These are phyloP conservation scores for Chionis minor DNA, from an alignment of 2,113 vertebrate genomes.

Conservation along the genomic window DNA sequence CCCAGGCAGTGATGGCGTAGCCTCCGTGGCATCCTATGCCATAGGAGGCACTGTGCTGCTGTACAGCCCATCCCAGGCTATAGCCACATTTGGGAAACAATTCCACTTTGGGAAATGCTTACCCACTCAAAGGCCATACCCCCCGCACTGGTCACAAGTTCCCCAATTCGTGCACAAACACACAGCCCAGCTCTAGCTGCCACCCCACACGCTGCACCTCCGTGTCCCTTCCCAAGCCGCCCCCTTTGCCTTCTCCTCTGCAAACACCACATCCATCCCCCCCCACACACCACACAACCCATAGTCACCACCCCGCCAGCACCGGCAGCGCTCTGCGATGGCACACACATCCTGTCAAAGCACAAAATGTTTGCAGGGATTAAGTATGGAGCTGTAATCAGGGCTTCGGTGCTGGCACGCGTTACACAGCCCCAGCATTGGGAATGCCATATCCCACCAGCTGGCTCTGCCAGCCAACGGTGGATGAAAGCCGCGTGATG, in stretches of 20 bases:
- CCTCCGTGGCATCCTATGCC: neutral
- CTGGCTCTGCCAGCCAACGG: rapidly evolving
- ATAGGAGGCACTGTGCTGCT: rapidly evolving
- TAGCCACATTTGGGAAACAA: neutral
- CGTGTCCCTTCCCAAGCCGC: neutral
- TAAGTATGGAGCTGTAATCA: rapidly evolving
- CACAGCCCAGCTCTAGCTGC: neutral
- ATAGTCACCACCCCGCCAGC: neutral
- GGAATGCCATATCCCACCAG: rapidly evolving
- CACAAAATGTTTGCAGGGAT: neutral
- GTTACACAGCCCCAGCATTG: rapidly evolving
- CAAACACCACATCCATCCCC: neutral
- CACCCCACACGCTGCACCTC: rapidly evolving
- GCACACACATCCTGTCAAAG: neutral
- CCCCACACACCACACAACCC: neutral
- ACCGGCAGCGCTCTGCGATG: rapidly evolving
- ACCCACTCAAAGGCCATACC: neutral
- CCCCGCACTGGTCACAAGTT: neutral
- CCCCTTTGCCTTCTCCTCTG: neutral
- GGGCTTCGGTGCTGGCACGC: neutral
- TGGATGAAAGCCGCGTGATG: neutral
- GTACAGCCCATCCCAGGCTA: neutral
- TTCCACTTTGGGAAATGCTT: neutral
- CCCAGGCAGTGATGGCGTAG: neutral
- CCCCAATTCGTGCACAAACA: rapidly evolving